Evolutionary conservation across 2,888 invertebrate genomes (phyloP), one percentile per base, ranked within the genome.

Genomic region (Ornithoptera priamus): DNA sequence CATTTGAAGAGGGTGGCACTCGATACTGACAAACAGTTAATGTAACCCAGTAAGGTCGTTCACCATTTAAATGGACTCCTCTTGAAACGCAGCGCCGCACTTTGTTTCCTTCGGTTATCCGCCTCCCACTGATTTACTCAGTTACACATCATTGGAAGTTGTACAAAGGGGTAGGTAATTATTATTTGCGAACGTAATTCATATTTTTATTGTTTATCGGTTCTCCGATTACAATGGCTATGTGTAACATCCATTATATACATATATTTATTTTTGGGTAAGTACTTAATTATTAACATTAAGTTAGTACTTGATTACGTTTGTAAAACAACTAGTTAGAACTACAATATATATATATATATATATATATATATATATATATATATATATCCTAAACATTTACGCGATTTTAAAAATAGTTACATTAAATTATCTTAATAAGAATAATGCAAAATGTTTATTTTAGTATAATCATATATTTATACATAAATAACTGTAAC

Each of bases 1-100:
- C 24, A 63, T 50, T 53, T 56, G 63, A 12, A 64, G 18, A 57
- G 36, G 56, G 42, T 15, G 46, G 24, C 24, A 57, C 59, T 65
- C 58, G 58, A 57, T 57, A 46, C 30, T 62, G 22, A 6, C 59
- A 39, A 60, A 20, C 7, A 42, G 30, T 62, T 62, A 20, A 24
- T 60, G 65, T 62, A 65, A 69, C 69, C 57, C 20, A 39, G 61
- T 65, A 61, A 59, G 65, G 65, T 69, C 65, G 22, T 69, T 69
- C 57, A 62, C 65, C 69, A 62, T 61, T 61, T 59, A 62, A 62
- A 69, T 62, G 69, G 65, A 60, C 60, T 50, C 30, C 57, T 62
- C 67, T 62, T 39, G n/a, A 56, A 24, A 18, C 12, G 36, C 65
- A 69, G 65, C 69, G 69, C 65, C 69, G 69, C 69, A 67, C 67